Evolutionary conservation across 2,888 invertebrate species (phyloP).

Genomic region (Toxonevra muliebris): DNA sequence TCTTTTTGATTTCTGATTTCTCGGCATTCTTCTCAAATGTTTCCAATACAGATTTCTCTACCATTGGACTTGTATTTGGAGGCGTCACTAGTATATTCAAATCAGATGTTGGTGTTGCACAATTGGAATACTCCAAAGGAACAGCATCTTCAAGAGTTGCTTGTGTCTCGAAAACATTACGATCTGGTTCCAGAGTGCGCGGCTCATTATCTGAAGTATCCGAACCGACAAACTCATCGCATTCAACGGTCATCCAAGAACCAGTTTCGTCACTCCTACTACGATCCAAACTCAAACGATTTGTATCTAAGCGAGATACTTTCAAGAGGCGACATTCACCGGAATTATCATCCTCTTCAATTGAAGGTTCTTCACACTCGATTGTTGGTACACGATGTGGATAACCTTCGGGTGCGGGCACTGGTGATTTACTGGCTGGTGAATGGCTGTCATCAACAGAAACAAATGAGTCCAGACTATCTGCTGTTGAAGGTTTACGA

Average conservation of each 20-base stretch:
- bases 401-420: slow-evolving; percentile 51
- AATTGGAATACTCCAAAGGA: slow-evolving; percentile 66
- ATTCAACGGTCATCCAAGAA: slow-evolving; percentile 75
- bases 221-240: slow-evolving; percentile 73
- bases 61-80: slow-evolving; percentile 71
- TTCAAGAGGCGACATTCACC: slow-evolving; percentile 59
- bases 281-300: slow-evolving; percentile 64
- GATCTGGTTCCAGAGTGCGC: slow-evolving; percentile 59
- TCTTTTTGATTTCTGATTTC: slow-evolving; percentile 67
- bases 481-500: slow-evolving; percentile 66
- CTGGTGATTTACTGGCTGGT: slow-evolving; percentile 64
- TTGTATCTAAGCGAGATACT: slow-evolving; percentile 55
- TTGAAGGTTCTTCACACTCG: slow-evolving; percentile 64
- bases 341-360: slow-evolving; percentile 62
- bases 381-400: slow-evolving; percentile 64
- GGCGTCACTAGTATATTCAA: slow-evolving; percentile 70
- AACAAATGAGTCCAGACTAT: slow-evolving; percentile 65
- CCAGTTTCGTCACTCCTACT: slow-evolving; percentile 75
- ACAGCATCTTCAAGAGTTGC: slow-evolving; percentile 72
- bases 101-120: slow-evolving; percentile 60
- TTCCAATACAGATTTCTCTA: slow-evolving; percentile 66
- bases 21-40: slow-evolving; percentile 53
- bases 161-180: slow-evolving; percentile 67
- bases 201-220: slow-evolving; percentile 71
- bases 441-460: slow-evolving; percentile 75